Conservation (phyloP, 2,888 invertebrate species). For the Polietes domitor region DNA sequence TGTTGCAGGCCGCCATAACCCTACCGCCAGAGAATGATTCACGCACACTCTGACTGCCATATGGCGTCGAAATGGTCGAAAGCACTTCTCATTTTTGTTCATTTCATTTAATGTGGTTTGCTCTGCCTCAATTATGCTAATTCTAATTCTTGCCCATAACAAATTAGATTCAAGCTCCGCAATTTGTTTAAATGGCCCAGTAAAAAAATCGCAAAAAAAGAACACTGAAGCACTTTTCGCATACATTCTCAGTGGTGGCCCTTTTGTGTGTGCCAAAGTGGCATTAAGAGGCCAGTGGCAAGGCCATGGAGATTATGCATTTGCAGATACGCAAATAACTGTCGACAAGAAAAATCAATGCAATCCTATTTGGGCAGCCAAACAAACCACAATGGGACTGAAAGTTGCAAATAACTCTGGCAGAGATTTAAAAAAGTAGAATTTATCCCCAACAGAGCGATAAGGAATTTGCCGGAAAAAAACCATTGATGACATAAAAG, state of each 20-base stretch:
- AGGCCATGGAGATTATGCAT: background rate
- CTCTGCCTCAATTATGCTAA: background rate
- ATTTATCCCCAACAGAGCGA: background rate
- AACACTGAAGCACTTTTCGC: background rate
- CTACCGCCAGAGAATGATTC: too few species aligned
- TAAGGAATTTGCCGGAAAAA: background rate
- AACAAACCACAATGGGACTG: too few species aligned
- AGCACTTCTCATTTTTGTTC: background rate
- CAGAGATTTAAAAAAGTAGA: too few species aligned
- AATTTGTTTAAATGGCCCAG: background rate
- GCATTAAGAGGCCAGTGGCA: background rate
- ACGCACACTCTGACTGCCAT: too few species aligned
- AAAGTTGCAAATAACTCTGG: background rate
- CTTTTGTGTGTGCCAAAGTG: too few species aligned
- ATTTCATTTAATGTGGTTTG: background rate
- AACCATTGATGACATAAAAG: too few species aligned
- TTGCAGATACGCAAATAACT: background rate
- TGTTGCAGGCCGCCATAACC: too few species aligned
- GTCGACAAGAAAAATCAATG: background rate
- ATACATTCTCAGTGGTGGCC: background rate
- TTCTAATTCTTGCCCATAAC: background rate
- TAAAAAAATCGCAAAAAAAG: background rate
- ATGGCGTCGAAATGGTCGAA: background rate
- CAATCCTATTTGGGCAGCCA: background rate
- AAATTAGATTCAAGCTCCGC: background rate